Evolutionary conservation across 2,113 vertebrate species (phyloP).

Genomic region (Glaucidium brasilianum): DNA sequence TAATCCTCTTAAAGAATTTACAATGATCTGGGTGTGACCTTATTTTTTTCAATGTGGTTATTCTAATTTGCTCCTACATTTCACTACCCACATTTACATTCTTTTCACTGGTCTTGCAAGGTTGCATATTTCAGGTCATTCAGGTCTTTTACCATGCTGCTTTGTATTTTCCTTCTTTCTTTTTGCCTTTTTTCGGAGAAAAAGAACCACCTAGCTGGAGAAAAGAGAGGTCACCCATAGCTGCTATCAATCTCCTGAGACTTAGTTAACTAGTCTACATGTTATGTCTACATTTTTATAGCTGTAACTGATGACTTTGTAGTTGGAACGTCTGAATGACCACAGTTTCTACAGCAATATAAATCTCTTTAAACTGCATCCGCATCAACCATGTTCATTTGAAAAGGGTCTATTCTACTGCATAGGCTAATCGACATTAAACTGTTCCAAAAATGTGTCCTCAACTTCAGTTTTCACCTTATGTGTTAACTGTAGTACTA

Average conservation of each 20-base stretch:
- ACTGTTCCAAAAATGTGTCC: neutral
- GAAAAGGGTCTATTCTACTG: neutral
- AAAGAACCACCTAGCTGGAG: neutral
- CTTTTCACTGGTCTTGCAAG: neutral
- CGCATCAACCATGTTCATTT: neutral
- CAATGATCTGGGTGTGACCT: neutral
- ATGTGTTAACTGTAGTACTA: neutral
- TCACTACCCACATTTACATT: neutral
- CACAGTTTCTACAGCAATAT: neutral
- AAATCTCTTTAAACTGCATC: neutral
- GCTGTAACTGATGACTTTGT: neutral
- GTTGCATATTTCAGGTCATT: neutral
- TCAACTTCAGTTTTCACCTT: neutral
- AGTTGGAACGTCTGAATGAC: neutral
- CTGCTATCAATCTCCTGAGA: neutral
- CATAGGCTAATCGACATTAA: neutral
- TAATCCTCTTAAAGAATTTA: neutral
- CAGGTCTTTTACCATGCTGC: neutral
- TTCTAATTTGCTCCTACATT: neutral
- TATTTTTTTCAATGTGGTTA: neutral
- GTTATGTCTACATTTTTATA: neutral
- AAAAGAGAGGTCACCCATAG: neutral
- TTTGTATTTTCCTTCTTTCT: neutral
- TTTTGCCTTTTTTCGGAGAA: neutral
- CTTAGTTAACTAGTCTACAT: neutral